Evolutionary conservation across 2,113 vertebrate species (phyloP).

Genomic region (Hymenochirus boettgeri): DNA sequence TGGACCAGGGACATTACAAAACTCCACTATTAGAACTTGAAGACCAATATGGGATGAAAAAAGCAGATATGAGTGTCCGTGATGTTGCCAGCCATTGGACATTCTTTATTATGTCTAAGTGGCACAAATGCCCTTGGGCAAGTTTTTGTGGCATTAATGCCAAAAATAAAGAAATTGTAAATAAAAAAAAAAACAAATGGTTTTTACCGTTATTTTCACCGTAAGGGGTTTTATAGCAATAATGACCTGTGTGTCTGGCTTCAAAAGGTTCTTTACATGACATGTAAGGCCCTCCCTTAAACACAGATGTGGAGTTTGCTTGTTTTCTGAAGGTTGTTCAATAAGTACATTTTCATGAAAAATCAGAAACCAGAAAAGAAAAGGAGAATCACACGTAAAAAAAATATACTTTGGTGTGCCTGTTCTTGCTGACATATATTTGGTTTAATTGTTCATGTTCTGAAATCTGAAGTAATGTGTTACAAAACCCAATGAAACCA

Average conservation of each 20-base stretch:
- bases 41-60: constrained; percentile 14
- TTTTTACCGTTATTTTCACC: constrained; percentile 18
- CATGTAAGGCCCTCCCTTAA: constrained; percentile 1
- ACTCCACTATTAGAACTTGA: constrained; percentile 14
- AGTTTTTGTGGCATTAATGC: constrained; percentile 5
- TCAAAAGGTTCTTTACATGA: neutral
- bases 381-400: constrained; percentile 57
- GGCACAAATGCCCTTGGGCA: constrained; percentile 5
- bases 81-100: constrained; percentile 2
- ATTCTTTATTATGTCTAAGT: neutral
- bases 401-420: constrained; percentile 93
- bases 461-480: constrained; percentile 99
- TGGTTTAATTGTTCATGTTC: constrained; percentile 99
- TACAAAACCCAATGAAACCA: constrained; percentile 91
- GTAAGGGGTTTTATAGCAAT: constrained; percentile 34
- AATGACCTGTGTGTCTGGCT: constrained; percentile 25
- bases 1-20: too few species aligned
- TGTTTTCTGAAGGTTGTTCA: constrained; percentile 17
- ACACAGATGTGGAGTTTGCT: constrained; percentile 12
- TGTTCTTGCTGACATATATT: constrained; percentile 95
- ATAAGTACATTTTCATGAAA: constrained; percentile 21
- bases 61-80: constrained; percentile 1
- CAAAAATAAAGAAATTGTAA: constrained; percentile 3
- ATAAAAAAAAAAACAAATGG: constrained; percentile 20
- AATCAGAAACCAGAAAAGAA: too few species aligned